Evolutionary conservation across 2,888 invertebrate species (phyloP).

Genomic region (Perdita meconis): DNA sequence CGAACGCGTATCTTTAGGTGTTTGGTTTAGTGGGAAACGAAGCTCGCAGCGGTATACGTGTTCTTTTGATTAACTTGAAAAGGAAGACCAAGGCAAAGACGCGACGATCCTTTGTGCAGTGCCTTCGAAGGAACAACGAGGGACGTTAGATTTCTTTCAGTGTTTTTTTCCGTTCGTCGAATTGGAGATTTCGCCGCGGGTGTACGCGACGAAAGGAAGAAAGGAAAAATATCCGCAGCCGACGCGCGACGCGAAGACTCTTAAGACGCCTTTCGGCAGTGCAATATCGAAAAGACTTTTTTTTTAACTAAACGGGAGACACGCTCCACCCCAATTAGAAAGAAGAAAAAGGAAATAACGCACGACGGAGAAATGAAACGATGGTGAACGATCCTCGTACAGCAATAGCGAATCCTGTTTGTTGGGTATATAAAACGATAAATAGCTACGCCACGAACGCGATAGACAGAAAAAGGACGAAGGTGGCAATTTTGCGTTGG

Average conservation of each 20-base stretch:
- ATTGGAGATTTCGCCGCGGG: slow-evolving; percentile 80
- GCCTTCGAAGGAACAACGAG: slow-evolving; percentile 37
- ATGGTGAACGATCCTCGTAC: slow-evolving; percentile 15
- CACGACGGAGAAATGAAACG: slow-evolving; percentile 55
- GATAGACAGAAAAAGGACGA: slow-evolving; percentile 60
- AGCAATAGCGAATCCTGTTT: slow-evolving; percentile 69
- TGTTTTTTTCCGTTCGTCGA: slow-evolving; percentile 67
- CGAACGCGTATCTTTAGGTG: too few species aligned
- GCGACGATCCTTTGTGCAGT: slow-evolving; percentile 53
- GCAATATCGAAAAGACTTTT: slow-evolving; percentile 5
- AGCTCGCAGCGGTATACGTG: not conserved
- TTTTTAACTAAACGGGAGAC: not conserved
- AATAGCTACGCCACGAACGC: slow-evolving; percentile 73
- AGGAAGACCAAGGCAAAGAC: slow-evolving; percentile 54
- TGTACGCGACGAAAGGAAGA: slow-evolving; percentile 57
- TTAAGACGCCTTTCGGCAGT: slow-evolving; percentile 2
- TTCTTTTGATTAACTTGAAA: slow-evolving; percentile 51
- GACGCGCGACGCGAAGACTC: not conserved
- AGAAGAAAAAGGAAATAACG: slow-evolving; percentile 16
- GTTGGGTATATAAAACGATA: slow-evolving; percentile 78
- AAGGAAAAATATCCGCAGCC: slow-evolving; percentile 25
- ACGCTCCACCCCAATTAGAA: slow-evolving; percentile 14
- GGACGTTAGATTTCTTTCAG: slow-evolving; percentile 50
- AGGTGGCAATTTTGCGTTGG: slow-evolving; percentile 48
- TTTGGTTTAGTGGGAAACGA: not conserved